Conservation (phyloP, 2,113 vertebrate genomes). For the Piaya cayana region DNA sequence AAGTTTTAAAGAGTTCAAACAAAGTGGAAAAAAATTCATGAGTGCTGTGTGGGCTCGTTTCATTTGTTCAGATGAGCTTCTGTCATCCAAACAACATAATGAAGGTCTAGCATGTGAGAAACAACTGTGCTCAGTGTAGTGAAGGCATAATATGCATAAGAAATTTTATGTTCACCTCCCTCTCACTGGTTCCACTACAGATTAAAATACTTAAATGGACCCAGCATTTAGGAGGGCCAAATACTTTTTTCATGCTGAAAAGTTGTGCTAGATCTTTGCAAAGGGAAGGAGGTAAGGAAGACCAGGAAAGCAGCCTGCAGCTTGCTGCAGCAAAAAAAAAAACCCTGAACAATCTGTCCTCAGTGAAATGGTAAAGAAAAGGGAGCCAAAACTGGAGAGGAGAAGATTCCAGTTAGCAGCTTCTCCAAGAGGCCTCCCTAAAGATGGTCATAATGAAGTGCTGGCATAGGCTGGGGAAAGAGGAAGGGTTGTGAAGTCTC, state of each 20-base stretch:
- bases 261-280: neutral
- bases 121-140: neutral
- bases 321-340: neutral
- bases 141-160: neutral
- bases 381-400: neutral
- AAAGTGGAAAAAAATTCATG: neutral
- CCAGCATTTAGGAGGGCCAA: neutral
- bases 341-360: neutral
- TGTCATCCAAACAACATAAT: neutral
- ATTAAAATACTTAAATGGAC: neutral
- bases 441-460: neutral
- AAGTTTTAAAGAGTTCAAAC: neutral
- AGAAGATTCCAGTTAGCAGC: neutral
- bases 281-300: neutral
- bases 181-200: neutral
- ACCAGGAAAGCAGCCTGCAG: neutral
- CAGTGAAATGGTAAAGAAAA: neutral
- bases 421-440: neutral
- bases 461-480: neutral
- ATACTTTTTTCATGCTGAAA: neutral
- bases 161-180: neutral
- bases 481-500: neutral
- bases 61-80: neutral
- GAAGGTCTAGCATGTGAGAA: neutral
- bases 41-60: neutral